Evolutionary conservation across 1,140 invertebrate genomes (phyloP), one percentile per base, ranked within the genome.

Genomic region (Drosophila parabipectinata): DNA sequence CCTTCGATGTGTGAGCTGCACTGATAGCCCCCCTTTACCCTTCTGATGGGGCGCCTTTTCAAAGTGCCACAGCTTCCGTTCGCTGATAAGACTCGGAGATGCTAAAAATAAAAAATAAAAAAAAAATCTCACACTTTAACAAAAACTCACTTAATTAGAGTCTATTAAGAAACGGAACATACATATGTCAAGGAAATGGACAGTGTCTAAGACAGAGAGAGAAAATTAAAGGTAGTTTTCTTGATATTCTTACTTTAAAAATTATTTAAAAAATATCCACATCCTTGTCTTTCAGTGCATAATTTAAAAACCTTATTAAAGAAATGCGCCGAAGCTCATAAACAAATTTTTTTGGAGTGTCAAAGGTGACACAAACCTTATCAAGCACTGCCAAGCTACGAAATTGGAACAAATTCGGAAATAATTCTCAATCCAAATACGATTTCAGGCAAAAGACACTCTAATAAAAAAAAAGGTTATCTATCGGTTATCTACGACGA

Each of bases 1-100:
- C 26, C 26, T 5, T 28, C 7, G 14, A 18, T 10, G 0, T 37
- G 34, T 9, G 14, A 26, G 12, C 3, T 37, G 34, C 32, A 10
- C 32, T 32, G 32, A 37, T 45, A 41, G 24, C 28, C 28, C 14
- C n/a, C 12, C n/a, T 53, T 32, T 30, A 34, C 28, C 39, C 57
- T 44, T 18, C 12, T 39, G 41, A 44, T 41, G 51, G 24, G 34
- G 18, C 55, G 47, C 48, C 24, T 54, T 61, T 30, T 30, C 48
- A 37, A 68, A 67, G 54, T 14, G 64, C 28, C 64, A 32, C 66
- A 69, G 66, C 66, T 69, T 69, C 66, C 66, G 66, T 69, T 69
- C 24, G 26, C 44, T 69, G 66, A 69, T 69, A 69, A 69, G 32
- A 28, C 26, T 28, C 26, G 12, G 8, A 55, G 26, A 12, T 18